phyloP scores from a whole-genome alignment of 2,113 vertebrate species.

The Carollia perspicillata region DNA sequence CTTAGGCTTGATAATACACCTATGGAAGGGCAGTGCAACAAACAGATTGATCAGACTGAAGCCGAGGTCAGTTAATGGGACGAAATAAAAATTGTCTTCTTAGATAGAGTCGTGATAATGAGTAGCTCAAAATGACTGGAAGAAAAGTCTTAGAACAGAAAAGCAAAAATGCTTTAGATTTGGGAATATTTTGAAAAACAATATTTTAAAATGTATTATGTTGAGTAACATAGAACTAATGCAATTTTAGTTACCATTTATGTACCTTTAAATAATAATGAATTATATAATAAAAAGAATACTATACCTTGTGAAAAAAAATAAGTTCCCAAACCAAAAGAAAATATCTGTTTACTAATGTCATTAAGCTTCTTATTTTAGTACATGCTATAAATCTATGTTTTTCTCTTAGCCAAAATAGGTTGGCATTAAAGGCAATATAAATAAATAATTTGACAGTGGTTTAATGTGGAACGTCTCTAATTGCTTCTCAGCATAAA shows the following conservation, averaged over 20 bases:
- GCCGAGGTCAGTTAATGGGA: not conserved
- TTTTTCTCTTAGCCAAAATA: constrained; percentile 14
- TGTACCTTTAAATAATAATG: not conserved
- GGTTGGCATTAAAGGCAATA: not conserved
- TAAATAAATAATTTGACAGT: not conserved
- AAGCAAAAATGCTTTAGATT: not conserved
- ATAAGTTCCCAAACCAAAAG: not conserved
- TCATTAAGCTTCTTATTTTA: not conserved
- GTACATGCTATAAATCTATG: not conserved
- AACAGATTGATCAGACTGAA: not conserved
- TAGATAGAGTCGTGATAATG: not conserved
- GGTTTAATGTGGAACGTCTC: not conserved
- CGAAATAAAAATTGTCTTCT: not conserved
- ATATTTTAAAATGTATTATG: not conserved
- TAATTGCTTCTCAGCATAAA: not conserved
- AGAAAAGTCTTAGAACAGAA: not conserved
- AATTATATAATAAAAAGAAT: not conserved
- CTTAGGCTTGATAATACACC: not conserved
- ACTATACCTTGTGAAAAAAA: not conserved
- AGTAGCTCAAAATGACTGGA: not conserved
- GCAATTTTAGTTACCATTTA: not conserved
- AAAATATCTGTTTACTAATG: not conserved
- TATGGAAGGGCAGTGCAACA: not conserved
- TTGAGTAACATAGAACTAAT: not conserved
- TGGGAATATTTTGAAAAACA: not conserved